phyloP scores from a whole-genome alignment of 2,113 vertebrate species.

The Trichomycterus rosablanca region DNA sequence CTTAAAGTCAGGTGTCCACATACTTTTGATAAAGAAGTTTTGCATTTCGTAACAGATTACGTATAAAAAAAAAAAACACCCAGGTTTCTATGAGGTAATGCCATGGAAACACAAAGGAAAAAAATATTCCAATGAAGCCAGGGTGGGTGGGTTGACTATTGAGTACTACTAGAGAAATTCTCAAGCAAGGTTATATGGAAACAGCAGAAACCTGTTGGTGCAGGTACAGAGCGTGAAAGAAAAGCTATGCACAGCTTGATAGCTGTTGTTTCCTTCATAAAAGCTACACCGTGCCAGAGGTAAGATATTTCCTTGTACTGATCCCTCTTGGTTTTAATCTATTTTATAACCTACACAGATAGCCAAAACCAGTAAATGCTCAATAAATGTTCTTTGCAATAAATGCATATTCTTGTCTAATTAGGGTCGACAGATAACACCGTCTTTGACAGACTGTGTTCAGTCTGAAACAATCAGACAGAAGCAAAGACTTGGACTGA shows the following conservation, averaged over 20 bases:
- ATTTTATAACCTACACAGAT: too few species aligned
- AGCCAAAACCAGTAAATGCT: too few species aligned
- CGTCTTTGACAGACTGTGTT: too few species aligned
- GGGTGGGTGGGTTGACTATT: slow-evolving; percentile 13
- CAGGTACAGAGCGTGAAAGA: slow-evolving; percentile 31
- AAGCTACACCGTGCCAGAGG: neutral
- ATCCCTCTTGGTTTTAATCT: neutral
- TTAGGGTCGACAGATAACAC: too few species aligned
- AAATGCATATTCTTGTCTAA: too few species aligned
- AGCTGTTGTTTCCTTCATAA: neutral
- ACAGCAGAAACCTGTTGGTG: slow-evolving; percentile 43
- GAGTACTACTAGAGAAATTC: slow-evolving; percentile 41
- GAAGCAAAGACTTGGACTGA: neutral
- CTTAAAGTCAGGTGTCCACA: too few species aligned
- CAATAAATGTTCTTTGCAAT: too few species aligned
- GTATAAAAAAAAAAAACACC: too few species aligned
- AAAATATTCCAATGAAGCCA: slow-evolving; percentile 1
- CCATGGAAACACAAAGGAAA: neutral
- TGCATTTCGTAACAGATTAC: too few species aligned
- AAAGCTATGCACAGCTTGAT: slow-evolving; percentile 8
- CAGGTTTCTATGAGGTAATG: too few species aligned
- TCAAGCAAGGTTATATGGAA: slow-evolving; percentile 33
- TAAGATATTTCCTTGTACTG: slow-evolving; percentile 9
- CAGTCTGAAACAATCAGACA: too few species aligned
- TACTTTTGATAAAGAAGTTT: too few species aligned